phyloP scores from a whole-genome alignment of 37 sponge, comb jelly and placozoan species.

The Aphrocallistes beatrix region DNA sequence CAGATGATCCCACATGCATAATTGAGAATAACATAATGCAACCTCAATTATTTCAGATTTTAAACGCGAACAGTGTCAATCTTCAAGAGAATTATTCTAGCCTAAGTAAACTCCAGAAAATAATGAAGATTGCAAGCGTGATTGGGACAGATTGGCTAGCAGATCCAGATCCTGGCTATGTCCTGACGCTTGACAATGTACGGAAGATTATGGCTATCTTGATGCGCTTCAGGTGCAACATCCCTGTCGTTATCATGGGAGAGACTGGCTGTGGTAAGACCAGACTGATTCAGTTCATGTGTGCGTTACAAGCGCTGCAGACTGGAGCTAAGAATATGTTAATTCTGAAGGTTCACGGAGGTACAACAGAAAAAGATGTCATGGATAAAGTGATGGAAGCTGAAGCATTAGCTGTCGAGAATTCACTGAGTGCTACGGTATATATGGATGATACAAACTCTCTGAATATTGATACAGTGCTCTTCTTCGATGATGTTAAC shows the following conservation, averaged over 20 bases:
- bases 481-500: conserved; percentile 99
- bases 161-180: conserved; percentile 20
- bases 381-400: conserved; percentile 31
- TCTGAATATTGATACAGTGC: conserved; percentile 47
- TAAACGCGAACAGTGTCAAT: not conserved
- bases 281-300: conserved; percentile 81
- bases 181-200: not conserved
- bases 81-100: not conserved
- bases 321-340: conserved; percentile 49
- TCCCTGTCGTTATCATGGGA: conserved; percentile 95
- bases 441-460: too few relatives aligned
- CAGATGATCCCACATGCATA: not conserved
- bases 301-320: conserved; percentile 38
- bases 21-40: not conserved
- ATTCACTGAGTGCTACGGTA: conserved; percentile 21
- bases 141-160: conserved; percentile 34
- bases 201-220: not conserved
- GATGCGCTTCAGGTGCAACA: conserved; percentile 49
- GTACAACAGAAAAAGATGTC: conserved; percentile 51
- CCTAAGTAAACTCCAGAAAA: not conserved
- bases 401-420: conserved; percentile 34
- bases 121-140: conserved; percentile 30
- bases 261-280: conserved; percentile 99
- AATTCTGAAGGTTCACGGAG: conserved; percentile 72
- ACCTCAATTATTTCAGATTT: not conserved